A percentile compares a stretch with the other conserved stretches of the same genome.
Evolutionary conservation across 1,140 invertebrate species (phyloP).

Genomic region (Ceratosolen fusciceps): DNA sequence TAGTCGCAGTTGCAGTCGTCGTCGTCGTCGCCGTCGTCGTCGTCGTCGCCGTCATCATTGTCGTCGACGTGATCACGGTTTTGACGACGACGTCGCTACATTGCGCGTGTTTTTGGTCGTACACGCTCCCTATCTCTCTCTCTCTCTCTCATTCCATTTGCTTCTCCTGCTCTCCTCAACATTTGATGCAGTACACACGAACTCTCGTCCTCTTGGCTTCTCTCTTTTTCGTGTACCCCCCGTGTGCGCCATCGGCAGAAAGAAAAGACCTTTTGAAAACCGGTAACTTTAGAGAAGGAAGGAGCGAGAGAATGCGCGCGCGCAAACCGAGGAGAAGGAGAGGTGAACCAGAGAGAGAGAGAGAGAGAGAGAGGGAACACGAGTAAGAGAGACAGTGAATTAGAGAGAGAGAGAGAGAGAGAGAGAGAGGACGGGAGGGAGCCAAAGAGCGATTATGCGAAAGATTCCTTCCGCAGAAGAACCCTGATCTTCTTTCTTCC

Average conservation of each 20-base stretch:
- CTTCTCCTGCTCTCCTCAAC: conserved; percentile 5
- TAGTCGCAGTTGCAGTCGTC: not conserved
- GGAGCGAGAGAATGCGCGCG: conserved; percentile 34
- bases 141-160: conserved; percentile 16
- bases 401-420: not conserved
- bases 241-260: conserved; percentile 29
- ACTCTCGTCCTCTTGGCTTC: conserved; percentile 19
- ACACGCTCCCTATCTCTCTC: conserved; percentile 11
- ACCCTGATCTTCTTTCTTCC: conserved; percentile 43
- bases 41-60: not conserved
- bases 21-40: not conserved
- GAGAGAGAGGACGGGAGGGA: conserved; percentile 19
- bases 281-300: conserved; percentile 49
- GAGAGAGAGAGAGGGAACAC: conserved; percentile 15
- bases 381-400: not conserved
- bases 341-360: conserved; percentile 2
- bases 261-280: conserved; percentile 48
- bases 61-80: too few species aligned
- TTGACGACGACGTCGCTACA: conserved; percentile 12
- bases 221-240: conserved; percentile 21
- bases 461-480: conserved; percentile 35
- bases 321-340: not conserved
- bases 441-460: conserved; percentile 23
- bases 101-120: not conserved
- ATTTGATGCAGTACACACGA: conserved; percentile 11